Evolutionary conservation across 2,888 invertebrate species (phyloP).

Genomic region (Gari tellinella): DNA sequence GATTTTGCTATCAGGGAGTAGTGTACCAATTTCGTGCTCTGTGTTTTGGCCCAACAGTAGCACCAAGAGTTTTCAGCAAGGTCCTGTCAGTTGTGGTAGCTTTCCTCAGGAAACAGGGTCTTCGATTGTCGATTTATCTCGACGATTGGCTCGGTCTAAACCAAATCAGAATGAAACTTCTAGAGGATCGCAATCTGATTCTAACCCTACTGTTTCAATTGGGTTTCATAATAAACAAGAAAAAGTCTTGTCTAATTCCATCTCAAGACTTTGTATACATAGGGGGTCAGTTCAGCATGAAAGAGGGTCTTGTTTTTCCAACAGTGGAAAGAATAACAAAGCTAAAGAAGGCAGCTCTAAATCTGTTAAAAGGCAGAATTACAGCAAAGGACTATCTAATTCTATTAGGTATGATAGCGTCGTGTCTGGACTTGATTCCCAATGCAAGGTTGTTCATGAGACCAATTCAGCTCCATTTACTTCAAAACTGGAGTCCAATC

Average conservation of each 20-base stretch:
- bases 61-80: conserved; percentile 40
- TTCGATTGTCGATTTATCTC: conserved; percentile 33
- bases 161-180: conserved; percentile 7
- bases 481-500: conserved; percentile 22
- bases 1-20: conserved; percentile 31
- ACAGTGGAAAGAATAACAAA: conserved; percentile 3
- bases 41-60: conserved; percentile 42
- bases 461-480: conserved; percentile 32
- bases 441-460: conserved; percentile 35
- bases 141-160: conserved; percentile 40
- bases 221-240: conserved; percentile 43
- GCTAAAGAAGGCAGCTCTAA: conserved; percentile 4
- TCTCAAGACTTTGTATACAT: conserved; percentile 11
- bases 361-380: conserved; percentile 3
- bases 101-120: conserved; percentile 12
- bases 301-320: conserved; percentile 12
- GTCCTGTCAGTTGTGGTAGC: conserved; percentile 44
- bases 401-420: conserved; percentile 35
- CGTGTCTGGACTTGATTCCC: conserved; percentile 35
- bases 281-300: conserved; percentile 8
- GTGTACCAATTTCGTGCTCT: conserved; percentile 32
- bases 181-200: conserved; percentile 12
- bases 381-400: conserved; percentile 11
- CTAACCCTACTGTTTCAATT: conserved; percentile 23
- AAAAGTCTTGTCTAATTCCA: conserved; percentile 36